Evolutionary conservation across 2,113 vertebrate species (phyloP).

Genomic region (Takifugu bimaculatus): DNA sequence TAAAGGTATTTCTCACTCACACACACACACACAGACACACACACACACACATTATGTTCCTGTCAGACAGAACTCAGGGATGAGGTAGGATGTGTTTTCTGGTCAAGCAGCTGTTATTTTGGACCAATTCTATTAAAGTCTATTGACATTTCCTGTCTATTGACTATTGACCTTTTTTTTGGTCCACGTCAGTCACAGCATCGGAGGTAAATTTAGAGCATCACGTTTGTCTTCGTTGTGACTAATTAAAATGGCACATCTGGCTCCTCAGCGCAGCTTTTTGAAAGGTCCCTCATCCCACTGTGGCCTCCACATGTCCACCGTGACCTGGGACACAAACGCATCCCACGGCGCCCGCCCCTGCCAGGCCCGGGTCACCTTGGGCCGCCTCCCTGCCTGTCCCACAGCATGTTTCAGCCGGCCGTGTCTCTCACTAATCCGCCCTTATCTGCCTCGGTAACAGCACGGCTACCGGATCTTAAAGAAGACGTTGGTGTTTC

Average conservation of each 20-base stretch:
- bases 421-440: slow-evolving; percentile 68
- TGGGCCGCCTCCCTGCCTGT: slow-evolving; percentile 54
- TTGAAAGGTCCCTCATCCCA: too few relatives aligned
- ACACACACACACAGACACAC: too few relatives aligned
- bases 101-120: slow-evolving; percentile 2
- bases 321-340: not conserved
- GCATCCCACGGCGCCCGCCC: too few relatives aligned
- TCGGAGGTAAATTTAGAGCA: slow-evolving; percentile 1
- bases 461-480: slow-evolving; percentile 68
- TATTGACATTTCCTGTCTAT: slow-evolving; percentile 20
- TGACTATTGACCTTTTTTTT: slow-evolving; percentile 16
- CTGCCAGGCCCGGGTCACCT: too few relatives aligned
- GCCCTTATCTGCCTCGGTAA: slow-evolving; percentile 65
- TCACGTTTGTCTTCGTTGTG: not conserved
- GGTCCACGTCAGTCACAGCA: slow-evolving; percentile 6
- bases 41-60: not conserved
- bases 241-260: not conserved
- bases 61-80: not conserved
- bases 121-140: not conserved
- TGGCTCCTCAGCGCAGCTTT: not conserved
- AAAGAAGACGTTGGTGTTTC: slow-evolving; percentile 67
- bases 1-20: too few relatives aligned
- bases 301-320: too few relatives aligned
- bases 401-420: slow-evolving; percentile 69
- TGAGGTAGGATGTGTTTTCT: not conserved